Evolutionary conservation across 2,888 invertebrate species (phyloP), one percentile per base, ranked within the genome.

Genomic region (Dryomyza anilis): DNA sequence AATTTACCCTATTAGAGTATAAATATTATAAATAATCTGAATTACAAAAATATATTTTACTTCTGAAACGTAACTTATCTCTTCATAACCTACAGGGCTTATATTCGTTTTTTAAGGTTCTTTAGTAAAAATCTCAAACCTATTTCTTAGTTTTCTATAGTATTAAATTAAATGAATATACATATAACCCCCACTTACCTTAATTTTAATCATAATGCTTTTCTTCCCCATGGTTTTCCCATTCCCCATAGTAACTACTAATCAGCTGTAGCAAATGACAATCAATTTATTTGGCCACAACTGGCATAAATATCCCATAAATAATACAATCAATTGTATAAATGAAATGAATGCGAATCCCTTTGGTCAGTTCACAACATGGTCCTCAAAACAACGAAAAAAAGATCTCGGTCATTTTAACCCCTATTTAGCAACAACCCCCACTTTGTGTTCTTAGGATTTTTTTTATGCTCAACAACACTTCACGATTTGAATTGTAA

Each of bases 321-420:
- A 61, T 53, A 53, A 61, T 39, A 6, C 14, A 25, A 52, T 61
- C 61, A 53, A 60, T 60, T 33, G n/a, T 30, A n/a, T n/a, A n/a
- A n/a, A n/a, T n/a, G n/a, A n/a, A n/a, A n/a, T n/a, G 16, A 25
- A 25, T 48, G 50, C 50, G 21, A 60, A 60, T 48, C 48, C 60
- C 45, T 59, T 59, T 48, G 59, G 59, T 48, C 59, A 46, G 7
- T 39, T 39, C 39, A 39, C 16, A 43, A 43, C n/a, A 16, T 14
- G 16, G 16, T n/a, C n/a, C n/a, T n/a, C n/a, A n/a, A n/a, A n/a
- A n/a, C 33, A 33, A 33, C 7, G 12, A 33, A 33, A 48, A 48
- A 7, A 48, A 48, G 1, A 29, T 16, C 10, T 16, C 29, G 19
- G 10, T 10, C 33, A 29, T 53, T 30, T 23, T 36, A 33, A 2